Evolutionary conservation across 2,888 invertebrate species (phyloP).

Genomic region (Temnothorax ravouxi): DNA sequence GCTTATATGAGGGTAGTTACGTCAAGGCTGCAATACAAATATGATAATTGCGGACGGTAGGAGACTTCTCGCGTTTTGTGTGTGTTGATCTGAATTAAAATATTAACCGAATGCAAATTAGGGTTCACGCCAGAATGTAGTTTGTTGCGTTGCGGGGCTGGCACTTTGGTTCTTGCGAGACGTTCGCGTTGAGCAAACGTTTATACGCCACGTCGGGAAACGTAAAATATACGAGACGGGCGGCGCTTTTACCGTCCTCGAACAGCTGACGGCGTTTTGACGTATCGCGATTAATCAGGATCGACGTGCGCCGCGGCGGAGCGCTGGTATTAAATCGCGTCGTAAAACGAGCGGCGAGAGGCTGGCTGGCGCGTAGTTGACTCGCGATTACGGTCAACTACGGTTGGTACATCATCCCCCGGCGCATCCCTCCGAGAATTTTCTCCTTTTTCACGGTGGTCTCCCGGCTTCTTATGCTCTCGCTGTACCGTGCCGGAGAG

Average conservation of each 20-base stretch:
- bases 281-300: slow-evolving; percentile 61
- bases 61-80: not conserved
- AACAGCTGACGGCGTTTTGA: slow-evolving; percentile 51
- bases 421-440: not conserved
- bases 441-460: slow-evolving; percentile 38
- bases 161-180: not conserved
- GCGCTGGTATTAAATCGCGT: slow-evolving; percentile 51
- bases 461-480: slow-evolving; percentile 17
- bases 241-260: slow-evolving; percentile 31
- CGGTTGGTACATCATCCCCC: slow-evolving; percentile 22
- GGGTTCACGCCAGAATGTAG: not conserved
- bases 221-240: slow-evolving; percentile 16
- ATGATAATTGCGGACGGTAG: not conserved
- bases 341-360: slow-evolving; percentile 43
- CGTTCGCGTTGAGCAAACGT: not conserved
- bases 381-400: slow-evolving; percentile 5
- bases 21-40: not conserved
- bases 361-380: not conserved
- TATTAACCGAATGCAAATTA: slow-evolving; percentile 3
- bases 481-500: not conserved
- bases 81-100: not conserved
- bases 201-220: slow-evolving; percentile 23
- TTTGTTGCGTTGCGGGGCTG: not conserved
- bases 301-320: slow-evolving; percentile 27
- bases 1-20: not conserved